Evolutionary conservation across 35 echinoderm and acorn worm genomes (phyloP).

Genomic region (Holothuria glaberrima): DNA sequence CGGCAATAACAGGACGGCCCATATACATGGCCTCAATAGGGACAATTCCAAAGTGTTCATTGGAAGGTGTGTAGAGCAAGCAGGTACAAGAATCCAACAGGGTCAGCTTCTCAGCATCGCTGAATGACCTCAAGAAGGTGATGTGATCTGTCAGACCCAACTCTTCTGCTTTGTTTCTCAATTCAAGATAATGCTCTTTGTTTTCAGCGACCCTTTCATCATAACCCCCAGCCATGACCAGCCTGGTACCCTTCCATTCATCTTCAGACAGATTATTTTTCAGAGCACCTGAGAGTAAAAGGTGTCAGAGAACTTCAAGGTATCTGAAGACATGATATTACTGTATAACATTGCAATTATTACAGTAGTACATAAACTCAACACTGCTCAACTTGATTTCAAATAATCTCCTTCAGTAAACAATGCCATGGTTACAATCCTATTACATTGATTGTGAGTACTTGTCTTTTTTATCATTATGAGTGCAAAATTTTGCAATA

Average conservation of each 20-base stretch:
- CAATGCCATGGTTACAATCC: too few relatives aligned
- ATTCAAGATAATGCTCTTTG: conserved; percentile 91
- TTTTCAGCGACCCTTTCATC: conserved; percentile 93
- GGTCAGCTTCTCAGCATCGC: conserved; percentile 79
- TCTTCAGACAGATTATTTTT: conserved; percentile 54
- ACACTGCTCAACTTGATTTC: too few relatives aligned
- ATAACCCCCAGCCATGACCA: conserved; percentile 98
- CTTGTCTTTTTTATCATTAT: too few relatives aligned
- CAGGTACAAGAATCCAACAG: conserved; percentile 85
- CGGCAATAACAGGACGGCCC: conserved; percentile 90
- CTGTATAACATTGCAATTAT: too few relatives aligned
- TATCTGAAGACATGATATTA: too few relatives aligned
- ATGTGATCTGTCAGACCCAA: conserved; percentile 68
- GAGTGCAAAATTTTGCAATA: too few relatives aligned
- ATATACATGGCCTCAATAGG: conserved; percentile 99
- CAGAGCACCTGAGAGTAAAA: conserved; percentile 62
- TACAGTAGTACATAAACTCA: background rate
- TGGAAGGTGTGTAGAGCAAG: conserved; percentile 89
- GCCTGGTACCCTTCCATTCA: conserved; percentile 75
- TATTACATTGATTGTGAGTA: too few relatives aligned
- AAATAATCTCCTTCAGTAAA: too few relatives aligned
- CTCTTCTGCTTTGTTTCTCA: conserved; percentile 61
- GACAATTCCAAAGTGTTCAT: conserved; percentile 98
- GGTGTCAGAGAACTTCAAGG: too few relatives aligned
- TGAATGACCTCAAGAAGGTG: conserved; percentile 93